These are phyloP conservation scores for Syngnathus rostellatus DNA, from an alignment of 2,797 vertebrate species.

Conservation along the genomic window DNA sequence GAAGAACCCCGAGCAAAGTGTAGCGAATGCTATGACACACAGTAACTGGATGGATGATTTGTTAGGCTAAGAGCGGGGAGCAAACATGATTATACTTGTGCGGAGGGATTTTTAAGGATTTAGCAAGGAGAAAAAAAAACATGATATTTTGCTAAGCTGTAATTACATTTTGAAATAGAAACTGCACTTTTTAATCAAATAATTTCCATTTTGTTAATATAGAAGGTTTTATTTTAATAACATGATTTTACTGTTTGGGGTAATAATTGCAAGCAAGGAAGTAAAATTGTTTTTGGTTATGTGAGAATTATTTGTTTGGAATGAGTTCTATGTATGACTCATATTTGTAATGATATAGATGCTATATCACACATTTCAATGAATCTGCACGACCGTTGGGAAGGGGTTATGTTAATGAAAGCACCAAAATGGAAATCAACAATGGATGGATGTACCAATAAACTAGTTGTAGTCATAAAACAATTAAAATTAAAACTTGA, in stretches of 20 bases:
- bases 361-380: not conserved
- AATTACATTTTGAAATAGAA: not conserved
- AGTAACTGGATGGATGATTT: conserved; percentile 70
- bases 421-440: not conserved
- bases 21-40: conserved; percentile 19
- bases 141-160: not conserved
- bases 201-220: not conserved
- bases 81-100: not conserved
- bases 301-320: not conserved
- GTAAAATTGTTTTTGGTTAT: not conserved
- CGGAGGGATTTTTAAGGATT: not conserved
- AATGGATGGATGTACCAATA: not conserved
- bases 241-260: not conserved
- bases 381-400: not conserved
- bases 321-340: not conserved
- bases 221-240: not conserved
- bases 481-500: no score
- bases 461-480: not conserved
- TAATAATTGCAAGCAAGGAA: not conserved
- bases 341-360: not conserved
- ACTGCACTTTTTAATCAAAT: not conserved
- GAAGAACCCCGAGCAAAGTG: conserved; percentile 22
- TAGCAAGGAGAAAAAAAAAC: not conserved
- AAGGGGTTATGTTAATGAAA: not conserved
- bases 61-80: conserved; percentile 42